These are phyloP conservation scores for Zelostemma sp. DNA, from an alignment of 1,140 invertebrate genomes.

Conservation along the genomic window DNA sequence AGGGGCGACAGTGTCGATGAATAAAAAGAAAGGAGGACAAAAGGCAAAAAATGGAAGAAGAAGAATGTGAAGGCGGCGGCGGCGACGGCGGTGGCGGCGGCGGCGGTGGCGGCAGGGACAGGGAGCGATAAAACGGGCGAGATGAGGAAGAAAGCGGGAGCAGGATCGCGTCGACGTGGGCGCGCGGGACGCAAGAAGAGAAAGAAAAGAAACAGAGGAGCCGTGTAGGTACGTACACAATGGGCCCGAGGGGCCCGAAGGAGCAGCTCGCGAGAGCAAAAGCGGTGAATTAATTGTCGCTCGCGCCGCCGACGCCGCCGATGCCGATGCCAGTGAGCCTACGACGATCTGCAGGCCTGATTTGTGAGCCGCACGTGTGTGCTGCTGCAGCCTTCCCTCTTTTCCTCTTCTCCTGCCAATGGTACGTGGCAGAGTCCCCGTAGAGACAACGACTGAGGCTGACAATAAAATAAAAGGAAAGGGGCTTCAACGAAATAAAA, in stretches of 20 bases:
- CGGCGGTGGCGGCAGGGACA: too few species aligned
- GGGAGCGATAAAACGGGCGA: slow-evolving; percentile 53
- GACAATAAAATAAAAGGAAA: slow-evolving; percentile 44
- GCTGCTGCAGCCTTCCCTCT: slow-evolving; percentile 42
- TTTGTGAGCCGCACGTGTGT: slow-evolving; percentile 64
- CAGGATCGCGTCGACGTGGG: slow-evolving; percentile 8
- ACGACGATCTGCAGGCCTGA: slow-evolving; percentile 59
- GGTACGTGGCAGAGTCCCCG: slow-evolving; percentile 41
- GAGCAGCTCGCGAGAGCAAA: slow-evolving; percentile 53
- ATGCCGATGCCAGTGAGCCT: slow-evolving; percentile 42
- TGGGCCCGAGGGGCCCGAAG: slow-evolving; percentile 40
- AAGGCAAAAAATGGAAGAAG: slow-evolving; percentile 15
- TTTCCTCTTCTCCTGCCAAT: slow-evolving; percentile 26
- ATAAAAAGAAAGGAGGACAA: slow-evolving; percentile 22
- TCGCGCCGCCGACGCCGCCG: slow-evolving; percentile 60
- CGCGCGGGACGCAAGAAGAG: slow-evolving; percentile 27
- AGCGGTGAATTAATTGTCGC: slow-evolving; percentile 68
- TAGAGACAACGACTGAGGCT: slow-evolving; percentile 37
- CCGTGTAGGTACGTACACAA: slow-evolving; percentile 55
- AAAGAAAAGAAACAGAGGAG: slow-evolving; percentile 38
- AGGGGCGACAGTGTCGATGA: slow-evolving; percentile 35
- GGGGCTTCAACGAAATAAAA: slow-evolving; percentile 26
- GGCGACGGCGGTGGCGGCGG: slow-evolving; percentile 20
- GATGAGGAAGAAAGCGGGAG: slow-evolving; percentile 39
- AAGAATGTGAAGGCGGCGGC: slow-evolving; percentile 14